These are phyloP conservation scores for Eumerus sabulonum DNA, from an alignment of 2,888 invertebrate genomes.

Conservation along the genomic window DNA sequence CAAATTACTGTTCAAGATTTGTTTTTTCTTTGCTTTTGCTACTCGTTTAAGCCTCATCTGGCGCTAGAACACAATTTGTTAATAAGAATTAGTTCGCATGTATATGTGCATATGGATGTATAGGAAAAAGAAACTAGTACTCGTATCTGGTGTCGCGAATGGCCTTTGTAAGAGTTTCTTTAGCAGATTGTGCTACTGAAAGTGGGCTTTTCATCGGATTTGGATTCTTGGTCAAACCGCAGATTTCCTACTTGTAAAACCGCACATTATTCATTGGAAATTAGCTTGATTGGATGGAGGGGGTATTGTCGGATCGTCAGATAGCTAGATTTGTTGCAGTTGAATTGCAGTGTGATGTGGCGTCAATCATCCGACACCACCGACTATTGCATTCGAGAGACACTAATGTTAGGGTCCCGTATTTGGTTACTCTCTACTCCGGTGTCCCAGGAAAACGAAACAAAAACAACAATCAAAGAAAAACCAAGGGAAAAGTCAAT, in stretches of 20 bases:
- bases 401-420: conserved; percentile 30
- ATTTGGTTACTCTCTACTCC: conserved; percentile 18
- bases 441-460: background rate
- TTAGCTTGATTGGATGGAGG: conserved; percentile 34
- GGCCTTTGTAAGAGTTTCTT: background rate
- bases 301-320: no score
- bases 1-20: conserved; percentile 17
- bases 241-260: conserved; percentile 51
- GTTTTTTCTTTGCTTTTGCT: background rate
- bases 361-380: conserved; percentile 63
- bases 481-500: conserved; percentile 39
- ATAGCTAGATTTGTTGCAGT: no score
- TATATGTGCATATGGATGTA: background rate
- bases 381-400: conserved; percentile 19
- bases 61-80: conserved; percentile 59
- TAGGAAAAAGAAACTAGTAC: conserved; percentile 11
- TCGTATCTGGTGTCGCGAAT: background rate
- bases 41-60: conserved; percentile 42
- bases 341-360: conserved; percentile 31
- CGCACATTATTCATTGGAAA: conserved; percentile 61
- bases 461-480: conserved; percentile 2
- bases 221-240: conserved; percentile 61
- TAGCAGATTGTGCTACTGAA: conserved; percentile 22
- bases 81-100: conserved; percentile 38
- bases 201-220: conserved; percentile 57